These are phyloP conservation scores for Protosalanx chinensis DNA, from an alignment of 2,797 vertebrate species.

Conservation along the genomic window DNA sequence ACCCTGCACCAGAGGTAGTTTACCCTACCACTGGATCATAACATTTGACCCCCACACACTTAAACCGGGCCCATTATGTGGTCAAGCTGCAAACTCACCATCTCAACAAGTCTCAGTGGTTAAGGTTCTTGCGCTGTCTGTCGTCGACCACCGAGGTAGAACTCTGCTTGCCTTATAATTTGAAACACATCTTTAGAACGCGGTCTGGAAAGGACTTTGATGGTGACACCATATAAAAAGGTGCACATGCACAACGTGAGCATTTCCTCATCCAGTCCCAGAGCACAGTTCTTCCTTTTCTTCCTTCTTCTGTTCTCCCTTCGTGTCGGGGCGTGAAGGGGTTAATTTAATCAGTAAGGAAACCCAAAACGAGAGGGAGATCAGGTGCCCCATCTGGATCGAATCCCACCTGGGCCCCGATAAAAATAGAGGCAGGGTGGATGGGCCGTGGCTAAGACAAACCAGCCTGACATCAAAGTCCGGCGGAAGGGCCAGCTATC, in stretches of 20 bases:
- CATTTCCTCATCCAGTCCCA: neutral
- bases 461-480: slow-evolving; percentile 47
- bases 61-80: slow-evolving; percentile 46
- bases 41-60: slow-evolving; percentile 45
- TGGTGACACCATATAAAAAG: neutral
- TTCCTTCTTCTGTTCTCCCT: slow-evolving; percentile 10
- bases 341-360: slow-evolving; percentile 39
- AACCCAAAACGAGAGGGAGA: slow-evolving; percentile 35
- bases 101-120: neutral
- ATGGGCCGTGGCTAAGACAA: slow-evolving; percentile 47
- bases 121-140: neutral
- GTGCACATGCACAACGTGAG: neutral
- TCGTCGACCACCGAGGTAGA: neutral
- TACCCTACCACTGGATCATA: slow-evolving; percentile 45
- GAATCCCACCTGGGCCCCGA: slow-evolving; percentile 63
- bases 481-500: no score
- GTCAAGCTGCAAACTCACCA: slow-evolving; percentile 44
- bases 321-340: slow-evolving; percentile 28
- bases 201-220: neutral
- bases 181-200: neutral
- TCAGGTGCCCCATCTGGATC: slow-evolving; percentile 69
- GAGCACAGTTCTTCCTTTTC: slow-evolving; percentile 33
- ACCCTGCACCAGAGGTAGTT: slow-evolving; percentile 60
- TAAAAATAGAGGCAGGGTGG: slow-evolving; percentile 62
- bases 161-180: neutral